Base-by-base conservation (phyloP, 2,888 invertebrate genomes). In the Trissolcus japonicus region DNA sequence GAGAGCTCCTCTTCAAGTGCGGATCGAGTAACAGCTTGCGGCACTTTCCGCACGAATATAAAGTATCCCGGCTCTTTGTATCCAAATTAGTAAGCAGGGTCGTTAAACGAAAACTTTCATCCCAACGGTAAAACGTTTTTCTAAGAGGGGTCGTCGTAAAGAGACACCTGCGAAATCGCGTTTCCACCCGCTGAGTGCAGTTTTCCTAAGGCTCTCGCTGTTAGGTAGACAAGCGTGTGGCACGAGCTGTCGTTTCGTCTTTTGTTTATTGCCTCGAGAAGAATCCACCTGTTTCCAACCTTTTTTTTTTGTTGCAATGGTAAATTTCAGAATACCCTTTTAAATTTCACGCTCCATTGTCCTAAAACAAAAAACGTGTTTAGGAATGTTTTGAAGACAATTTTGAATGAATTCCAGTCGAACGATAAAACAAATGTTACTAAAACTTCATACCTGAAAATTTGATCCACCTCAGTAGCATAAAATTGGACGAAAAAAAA, bases 71-170 rank as follows among this genome's bases (percentile, higher is more conserved):
- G 25, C 16, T 50, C 46, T 61, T 68, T 35, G 50, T 40, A 54
- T 61, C 13, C 48, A 61, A 61, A 55, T 71, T 57, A 51, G 19
- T 19, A 16, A 51, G 46, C 16, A 43, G 29, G 53, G 14, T 35
- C 35, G 35, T 35, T 69, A 62, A 71, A 9, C 25, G 46, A 63
- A 68, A 69, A 69, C 69, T 69, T 55, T 69, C 68, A 55, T 69
- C 61, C 55, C 40, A 51, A 14, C 46, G 43, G 6, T 46, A 6
- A 46, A 46, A 46, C 46, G 46, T 46, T 46, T 16, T 46, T 46
- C 21, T 46, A n/a, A 21, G 48, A 56, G 53, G 41, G 14, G 9
- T 43, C 55, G 9, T 43, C 55, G 29, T 62, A 62, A 62, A 62
- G 51, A 56, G 35, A 21, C 57, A 62, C 51, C 62, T 71, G 71